Base-by-base conservation (phyloP, 2,888 invertebrate species). In the Cryptocephalus moraei region DNA sequence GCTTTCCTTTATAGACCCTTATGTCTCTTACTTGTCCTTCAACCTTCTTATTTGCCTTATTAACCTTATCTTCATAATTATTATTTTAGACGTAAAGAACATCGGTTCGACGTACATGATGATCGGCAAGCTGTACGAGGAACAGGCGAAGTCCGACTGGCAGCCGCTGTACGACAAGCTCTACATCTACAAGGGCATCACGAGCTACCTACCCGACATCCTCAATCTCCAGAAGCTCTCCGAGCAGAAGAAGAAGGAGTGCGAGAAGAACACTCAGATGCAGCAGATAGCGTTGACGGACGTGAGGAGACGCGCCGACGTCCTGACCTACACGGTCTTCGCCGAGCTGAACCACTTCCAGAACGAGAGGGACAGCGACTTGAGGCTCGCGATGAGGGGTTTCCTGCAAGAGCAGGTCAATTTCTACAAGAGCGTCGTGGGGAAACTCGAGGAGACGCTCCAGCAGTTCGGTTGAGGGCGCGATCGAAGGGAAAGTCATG, bases 341-440 rank as follows among this genome's bases (percentile, higher is more conserved):
- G 94, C 96, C 46, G 97, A 99, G 76, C 84, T 96, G 59, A 85
- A 86, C 59, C 92, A 96, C 69, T 95, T 97, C 68, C 91, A 93
- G 66, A 72, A 76, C 31, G 92, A 94, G 65, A 78, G 93, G 56
- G 86, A 90, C 41, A 77, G 78, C 38, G 94, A 97, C 73, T 79
- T 93, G 58, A 90, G 87, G 63, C 76, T 78, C 46, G 84, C 91
- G 43, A 87, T 96, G 80, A 87, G 88, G 65, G 80, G 78, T 51
- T 95, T 91, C 68, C 76, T 97, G 49, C 77, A 75, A 54, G 89
- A 91, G 62, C 96, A 97, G 74, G 90, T 96, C 33, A 77, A 78
- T 45, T 97, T 96, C 74, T 95, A 96, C 74, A 85, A 88, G 69
- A 86, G 86, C 66, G 78, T 90, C 54, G 86, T 89, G 48, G 76